Conservation (phyloP, 2,797 vertebrate species). For the Cottoperca gobio region DNA sequence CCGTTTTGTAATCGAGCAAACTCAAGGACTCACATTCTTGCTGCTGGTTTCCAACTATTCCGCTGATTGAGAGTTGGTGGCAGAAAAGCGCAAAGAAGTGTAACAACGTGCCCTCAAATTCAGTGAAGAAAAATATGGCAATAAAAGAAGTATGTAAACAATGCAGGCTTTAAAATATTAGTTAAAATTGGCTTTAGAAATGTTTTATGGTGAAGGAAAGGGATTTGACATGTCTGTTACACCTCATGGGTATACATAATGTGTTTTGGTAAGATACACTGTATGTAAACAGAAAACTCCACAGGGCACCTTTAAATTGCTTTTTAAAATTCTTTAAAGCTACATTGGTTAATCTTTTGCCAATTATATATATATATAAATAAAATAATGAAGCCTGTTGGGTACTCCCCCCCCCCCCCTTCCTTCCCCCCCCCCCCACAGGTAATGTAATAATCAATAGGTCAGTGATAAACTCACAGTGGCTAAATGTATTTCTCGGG, state of each 20-base stretch:
- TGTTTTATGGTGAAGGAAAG: too few species aligned
- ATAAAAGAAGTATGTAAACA: background rate
- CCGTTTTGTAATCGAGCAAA: background rate
- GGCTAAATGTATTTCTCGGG: constrained; percentile 76
- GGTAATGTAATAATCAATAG: background rate
- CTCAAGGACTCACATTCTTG: background rate
- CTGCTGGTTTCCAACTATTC: background rate
- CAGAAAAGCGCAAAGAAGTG: background rate
- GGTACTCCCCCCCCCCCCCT: background rate
- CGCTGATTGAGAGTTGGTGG: background rate
- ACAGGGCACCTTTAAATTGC: background rate
- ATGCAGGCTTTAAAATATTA: background rate
- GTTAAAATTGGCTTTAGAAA: background rate
- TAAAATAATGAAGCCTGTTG: background rate
- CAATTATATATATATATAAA: background rate
- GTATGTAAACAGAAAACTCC: background rate
- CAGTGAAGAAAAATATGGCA: background rate
- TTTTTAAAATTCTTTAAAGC: background rate
- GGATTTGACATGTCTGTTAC: too few species aligned
- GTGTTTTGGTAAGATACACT: background rate
- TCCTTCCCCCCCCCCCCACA: too few species aligned
- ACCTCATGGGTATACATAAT: constrained; percentile 1
- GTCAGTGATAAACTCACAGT: constrained; percentile 71
- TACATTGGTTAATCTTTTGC: background rate
- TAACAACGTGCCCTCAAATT: background rate